A percentile compares a stretch with the other conserved stretches of the same genome.
Conservation (phyloP, 2,888 invertebrate species). For the Acleris sparsana region DNA sequence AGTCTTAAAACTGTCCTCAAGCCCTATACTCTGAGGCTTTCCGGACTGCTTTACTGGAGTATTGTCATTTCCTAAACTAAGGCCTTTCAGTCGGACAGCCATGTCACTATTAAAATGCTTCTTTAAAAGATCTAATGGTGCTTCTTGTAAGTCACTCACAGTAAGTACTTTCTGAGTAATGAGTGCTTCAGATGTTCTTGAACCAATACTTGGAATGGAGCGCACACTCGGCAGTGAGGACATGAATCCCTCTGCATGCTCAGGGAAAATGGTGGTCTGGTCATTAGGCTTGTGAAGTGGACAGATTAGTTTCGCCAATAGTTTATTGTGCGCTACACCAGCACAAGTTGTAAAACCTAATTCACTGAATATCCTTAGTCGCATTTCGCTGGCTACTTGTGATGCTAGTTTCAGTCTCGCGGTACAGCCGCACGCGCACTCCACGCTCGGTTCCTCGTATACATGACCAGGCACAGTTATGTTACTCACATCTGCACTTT, state of each 20-base stretch:
- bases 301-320: conserved; percentile 91
- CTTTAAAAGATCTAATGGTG: conserved; percentile 82
- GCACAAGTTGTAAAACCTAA: conserved; percentile 91
- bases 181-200: conserved; percentile 86
- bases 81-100: conserved; percentile 86
- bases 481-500: conserved; percentile 57
- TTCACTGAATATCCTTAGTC: conserved; percentile 86
- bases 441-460: conserved; percentile 79
- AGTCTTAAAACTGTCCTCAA: conserved; percentile 90
- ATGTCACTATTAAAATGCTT: conserved; percentile 87
- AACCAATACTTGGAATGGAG: conserved; percentile 90
- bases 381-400: conserved; percentile 89
- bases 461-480: conserved; percentile 82
- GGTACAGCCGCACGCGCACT: conserved; percentile 90
- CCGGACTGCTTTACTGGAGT: conserved; percentile 89
- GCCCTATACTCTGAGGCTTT: conserved; percentile 90
- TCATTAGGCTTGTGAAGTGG: conserved; percentile 90
- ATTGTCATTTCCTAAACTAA: conserved; percentile 90
- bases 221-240: conserved; percentile 84
- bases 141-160: conserved; percentile 87
- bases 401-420: conserved; percentile 87
- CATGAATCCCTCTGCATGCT: conserved; percentile 86
- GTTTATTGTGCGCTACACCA: conserved; percentile 92
- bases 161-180: conserved; percentile 86
- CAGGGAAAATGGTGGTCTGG: conserved; percentile 90